Evolutionary conservation across 1,140 invertebrate genomes (phyloP), one percentile per base, ranked within the genome.

Genomic region (Ceratitis capitata): DNA sequence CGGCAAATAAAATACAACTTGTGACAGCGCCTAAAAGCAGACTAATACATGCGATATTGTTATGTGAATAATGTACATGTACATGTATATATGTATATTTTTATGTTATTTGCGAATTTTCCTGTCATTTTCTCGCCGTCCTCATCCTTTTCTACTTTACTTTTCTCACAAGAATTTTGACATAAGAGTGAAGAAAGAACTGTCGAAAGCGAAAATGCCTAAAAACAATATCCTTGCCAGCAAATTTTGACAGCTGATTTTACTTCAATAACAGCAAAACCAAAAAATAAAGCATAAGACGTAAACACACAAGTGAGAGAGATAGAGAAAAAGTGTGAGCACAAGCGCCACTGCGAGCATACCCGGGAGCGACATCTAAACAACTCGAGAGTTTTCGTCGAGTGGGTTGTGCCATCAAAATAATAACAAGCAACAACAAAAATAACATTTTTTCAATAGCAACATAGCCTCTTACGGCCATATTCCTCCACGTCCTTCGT

Each of bases 161-260:
- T 39, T 69, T 69, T 29, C 29, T 69, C 61, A 69, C 16, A 69
- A 35, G n/a, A 39, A 35, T 69, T 69, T 69, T 39, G 61, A 29
- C 23, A 64, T n/a, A n/a, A n/a, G n/a, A n/a, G n/a, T n/a, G n/a
- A n/a, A n/a, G n/a, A n/a, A n/a, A n/a, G n/a, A n/a, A n/a, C n/a
- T n/a, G n/a, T n/a, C 19, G 16, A 56, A 14, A 19, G n/a, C 14
- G 47, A 56, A 61, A 78, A 45, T 78, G n/a, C 45, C 12, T 45
- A 2, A 78, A 78, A 78, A 78, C 39, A 78, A 26, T 45, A 39
- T 45, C 19, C 39, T 45, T 26, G 12, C 39, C 69, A 45, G n/a
- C n/a, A n/a, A n/a, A n/a, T 78, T 78, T 42, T 78, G 69, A 78
- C 69, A 78, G 69, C 69, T 78, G 69, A 78, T 78, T 78, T 42